Base-by-base conservation (phyloP, 30 jellyfish, hydroid and myxozoan species). In the Aurelia sp. region DNA sequence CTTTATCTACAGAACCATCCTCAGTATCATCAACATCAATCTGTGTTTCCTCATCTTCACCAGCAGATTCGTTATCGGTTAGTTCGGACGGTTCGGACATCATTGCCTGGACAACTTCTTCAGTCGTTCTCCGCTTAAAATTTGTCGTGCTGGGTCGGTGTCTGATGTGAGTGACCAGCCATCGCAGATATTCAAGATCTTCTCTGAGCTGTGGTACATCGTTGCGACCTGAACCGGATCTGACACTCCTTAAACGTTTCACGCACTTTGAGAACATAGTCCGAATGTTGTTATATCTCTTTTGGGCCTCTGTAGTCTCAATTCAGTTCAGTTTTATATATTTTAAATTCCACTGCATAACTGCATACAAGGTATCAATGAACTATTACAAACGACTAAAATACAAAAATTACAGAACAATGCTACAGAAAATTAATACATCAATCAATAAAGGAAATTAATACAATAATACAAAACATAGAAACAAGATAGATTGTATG, bases 211-310 rank as follows among this genome's bases (percentile, higher is more conserved):
- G 0, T 66, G 77, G 77, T 4, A 66, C 77, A 22, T n/a, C 3
- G 33, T 21, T 30, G 77, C 77, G 60, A 20, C 77, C 77, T 30
- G 51, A 66, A 19, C 77, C 77, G 4, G 59, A 66, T 30, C 77
- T 66, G 51, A 22, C n/a, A 30, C 44, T 44, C 59, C 77, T 0
- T 66, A 66, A n/a, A 66, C 77, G 4, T 13, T 11, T 66, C n/a
- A 66, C 20, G 0, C 22, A 66, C 77, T 16, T 66, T 8, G 60
- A n/a, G 51, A 66, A 66, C 44, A n/a, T 66, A 4, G 77, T 66
- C 19, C n/a, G n/a, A n/a, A n/a, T n/a, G n/a, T n/a, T n/a, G n/a
- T n/a, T n/a, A n/a, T n/a, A n/a, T n/a, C n/a, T n/a, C n/a, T n/a
- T n/a, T n/a, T n/a, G n/a, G n/a, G n/a, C n/a, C n/a, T n/a, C n/a